Conservation (phyloP, 2,113 vertebrate species). For the Cisticola juncidis region DNA sequence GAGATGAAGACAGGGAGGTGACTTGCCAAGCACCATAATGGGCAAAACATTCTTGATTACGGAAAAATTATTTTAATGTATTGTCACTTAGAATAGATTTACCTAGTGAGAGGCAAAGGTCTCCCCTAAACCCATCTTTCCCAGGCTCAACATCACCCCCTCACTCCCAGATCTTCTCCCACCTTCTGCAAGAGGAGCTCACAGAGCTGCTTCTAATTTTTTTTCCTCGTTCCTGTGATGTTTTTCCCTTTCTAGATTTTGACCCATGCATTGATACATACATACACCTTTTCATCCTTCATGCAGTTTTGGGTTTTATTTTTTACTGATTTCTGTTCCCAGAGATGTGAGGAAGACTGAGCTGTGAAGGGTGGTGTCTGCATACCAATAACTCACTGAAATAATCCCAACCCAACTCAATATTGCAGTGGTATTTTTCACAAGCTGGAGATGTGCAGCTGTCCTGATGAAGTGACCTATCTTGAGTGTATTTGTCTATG, state of each 20-base stretch:
- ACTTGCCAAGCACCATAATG: background rate
- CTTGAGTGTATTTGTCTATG: background rate
- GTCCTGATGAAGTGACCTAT: background rate
- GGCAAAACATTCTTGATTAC: background rate
- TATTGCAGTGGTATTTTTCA: background rate
- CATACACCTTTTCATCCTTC: background rate
- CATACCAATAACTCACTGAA: background rate
- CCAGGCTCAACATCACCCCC: background rate
- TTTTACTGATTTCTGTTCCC: background rate
- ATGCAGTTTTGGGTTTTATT: background rate
- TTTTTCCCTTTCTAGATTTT: background rate
- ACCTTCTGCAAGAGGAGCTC: background rate
- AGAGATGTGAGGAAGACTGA: background rate
- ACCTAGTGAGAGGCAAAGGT: background rate
- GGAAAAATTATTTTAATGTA: background rate
- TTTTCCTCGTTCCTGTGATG: too few relatives aligned
- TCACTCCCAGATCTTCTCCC: background rate
- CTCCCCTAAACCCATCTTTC: background rate
- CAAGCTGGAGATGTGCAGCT: background rate
- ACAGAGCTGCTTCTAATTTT: accelerated
- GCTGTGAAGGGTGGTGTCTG: background rate
- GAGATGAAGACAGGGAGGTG: background rate
- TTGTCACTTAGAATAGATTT: background rate
- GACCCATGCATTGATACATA: background rate
- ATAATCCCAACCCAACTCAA: background rate